A percentile compares a stretch with the other conserved stretches of the same genome.
Conservation (phyloP, 2,113 vertebrate species). For the Oncorhynchus keta region DNA sequence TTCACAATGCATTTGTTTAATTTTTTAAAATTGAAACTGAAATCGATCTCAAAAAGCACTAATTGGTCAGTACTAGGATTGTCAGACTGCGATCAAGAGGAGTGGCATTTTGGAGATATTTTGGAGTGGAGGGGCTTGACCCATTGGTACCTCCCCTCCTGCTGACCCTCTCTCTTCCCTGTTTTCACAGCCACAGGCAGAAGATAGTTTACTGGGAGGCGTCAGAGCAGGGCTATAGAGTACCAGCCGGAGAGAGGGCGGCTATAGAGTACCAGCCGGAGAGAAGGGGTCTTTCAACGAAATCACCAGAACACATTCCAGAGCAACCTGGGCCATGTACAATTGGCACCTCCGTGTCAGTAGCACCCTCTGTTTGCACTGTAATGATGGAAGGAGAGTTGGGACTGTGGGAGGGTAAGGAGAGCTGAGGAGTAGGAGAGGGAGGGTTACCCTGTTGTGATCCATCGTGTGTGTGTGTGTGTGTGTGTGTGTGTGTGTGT, state of each 20-base stretch:
- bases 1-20: too few relatives aligned
- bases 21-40: too few relatives aligned
- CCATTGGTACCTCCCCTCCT: background rate
- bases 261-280: conserved; percentile 13
- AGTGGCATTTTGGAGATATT: background rate
- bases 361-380: background rate
- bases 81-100: background rate
- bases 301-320: background rate
- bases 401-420: background rate
- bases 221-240: conserved; percentile 3
- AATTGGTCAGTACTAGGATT: background rate
- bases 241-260: background rate
- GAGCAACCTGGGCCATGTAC: background rate
- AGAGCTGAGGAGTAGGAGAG: background rate
- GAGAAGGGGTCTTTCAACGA: conserved; percentile 1
- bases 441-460: background rate
- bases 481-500: too few relatives aligned
- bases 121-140: background rate
- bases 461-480: too few relatives aligned
- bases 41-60: too few relatives aligned
- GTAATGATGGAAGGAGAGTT: background rate
- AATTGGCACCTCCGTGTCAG: conserved; percentile 3
- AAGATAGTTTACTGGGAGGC: background rate
- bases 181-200: conserved; percentile 1
- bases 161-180: background rate